A percentile compares a stretch with the other conserved stretches of the same genome.
Evolutionary conservation across 2,113 vertebrate species (phyloP).

Genomic region (Psammodynastes pulverulentus): DNA sequence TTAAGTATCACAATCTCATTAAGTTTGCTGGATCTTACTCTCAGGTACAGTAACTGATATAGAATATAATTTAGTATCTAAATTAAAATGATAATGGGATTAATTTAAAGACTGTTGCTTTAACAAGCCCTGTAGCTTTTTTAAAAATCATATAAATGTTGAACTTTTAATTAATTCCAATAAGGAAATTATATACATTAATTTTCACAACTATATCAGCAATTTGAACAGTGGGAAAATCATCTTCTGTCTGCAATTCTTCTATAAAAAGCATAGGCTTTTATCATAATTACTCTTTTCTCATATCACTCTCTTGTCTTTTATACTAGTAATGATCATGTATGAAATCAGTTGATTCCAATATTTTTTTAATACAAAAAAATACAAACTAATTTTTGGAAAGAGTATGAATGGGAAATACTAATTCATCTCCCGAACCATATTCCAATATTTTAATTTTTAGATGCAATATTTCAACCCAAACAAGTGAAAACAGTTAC

Average conservation of each 20-base stretch:
- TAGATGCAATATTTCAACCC: constrained; percentile 31
- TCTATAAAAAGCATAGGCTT: constrained; percentile 47
- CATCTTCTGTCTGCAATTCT: constrained; percentile 16
- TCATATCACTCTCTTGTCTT: constrained; percentile 41
- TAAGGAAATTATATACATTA: not conserved
- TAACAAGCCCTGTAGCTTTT: not conserved
- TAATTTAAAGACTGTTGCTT: not conserved
- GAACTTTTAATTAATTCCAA: constrained; percentile 24
- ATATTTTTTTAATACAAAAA: constrained; percentile 44
- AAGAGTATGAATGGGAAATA: constrained; percentile 26
- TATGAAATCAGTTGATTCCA: constrained; percentile 44
- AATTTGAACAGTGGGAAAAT: constrained; percentile 33
- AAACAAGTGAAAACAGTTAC: not conserved
- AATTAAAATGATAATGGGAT: not conserved
- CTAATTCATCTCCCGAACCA: not conserved
- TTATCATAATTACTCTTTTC: constrained; percentile 46
- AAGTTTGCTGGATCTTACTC: not conserved
- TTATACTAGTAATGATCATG: constrained; percentile 30
- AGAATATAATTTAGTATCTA: not conserved
- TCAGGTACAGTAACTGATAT: not conserved
- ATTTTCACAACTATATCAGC: constrained; percentile 39
- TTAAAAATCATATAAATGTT: constrained; percentile 17
- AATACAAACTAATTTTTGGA: not conserved
- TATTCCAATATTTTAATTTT: constrained; percentile 29
- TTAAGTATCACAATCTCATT: not conserved